Conservation (phyloP, 2,797 vertebrate species). For the Spondyliosoma cantharus region DNA sequence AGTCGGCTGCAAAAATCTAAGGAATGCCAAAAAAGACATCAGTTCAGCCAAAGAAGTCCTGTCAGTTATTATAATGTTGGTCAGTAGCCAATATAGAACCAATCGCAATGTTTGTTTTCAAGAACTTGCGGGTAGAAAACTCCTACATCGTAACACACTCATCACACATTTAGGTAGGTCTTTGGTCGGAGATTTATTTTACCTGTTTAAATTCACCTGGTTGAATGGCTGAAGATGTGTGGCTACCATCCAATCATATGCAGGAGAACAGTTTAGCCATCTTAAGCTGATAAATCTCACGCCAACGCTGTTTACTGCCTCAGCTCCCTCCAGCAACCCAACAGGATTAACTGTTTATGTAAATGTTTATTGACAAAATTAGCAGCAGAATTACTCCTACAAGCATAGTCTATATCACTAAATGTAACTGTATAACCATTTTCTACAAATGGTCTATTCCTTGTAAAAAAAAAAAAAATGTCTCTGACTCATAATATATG, state of each 20-base stretch:
- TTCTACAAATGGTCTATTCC: background rate
- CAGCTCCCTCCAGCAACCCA: background rate
- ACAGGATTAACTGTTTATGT: background rate
- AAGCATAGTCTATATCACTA: background rate
- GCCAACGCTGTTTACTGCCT: background rate
- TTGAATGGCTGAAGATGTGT: background rate
- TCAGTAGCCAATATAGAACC: no score
- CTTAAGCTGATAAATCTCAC: background rate
- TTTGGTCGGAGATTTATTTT: background rate
- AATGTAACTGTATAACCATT: background rate
- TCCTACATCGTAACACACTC: no score
- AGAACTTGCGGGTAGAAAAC: no score
- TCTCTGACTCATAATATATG: background rate
- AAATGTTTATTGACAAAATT: background rate
- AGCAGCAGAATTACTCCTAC: background rate
- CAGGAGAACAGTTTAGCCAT: background rate
- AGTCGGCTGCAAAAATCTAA: background rate
- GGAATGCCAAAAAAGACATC: background rate
- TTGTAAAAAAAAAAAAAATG: accelerated
- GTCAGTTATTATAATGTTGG: no score
- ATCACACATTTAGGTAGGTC: no score
- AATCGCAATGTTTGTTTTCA: no score
- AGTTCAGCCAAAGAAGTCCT: background rate
- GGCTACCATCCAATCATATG: background rate
- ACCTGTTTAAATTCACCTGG: background rate